Evolutionary conservation across 2,888 invertebrate species (phyloP).

Genomic region (Philhelius pedissequus): DNA sequence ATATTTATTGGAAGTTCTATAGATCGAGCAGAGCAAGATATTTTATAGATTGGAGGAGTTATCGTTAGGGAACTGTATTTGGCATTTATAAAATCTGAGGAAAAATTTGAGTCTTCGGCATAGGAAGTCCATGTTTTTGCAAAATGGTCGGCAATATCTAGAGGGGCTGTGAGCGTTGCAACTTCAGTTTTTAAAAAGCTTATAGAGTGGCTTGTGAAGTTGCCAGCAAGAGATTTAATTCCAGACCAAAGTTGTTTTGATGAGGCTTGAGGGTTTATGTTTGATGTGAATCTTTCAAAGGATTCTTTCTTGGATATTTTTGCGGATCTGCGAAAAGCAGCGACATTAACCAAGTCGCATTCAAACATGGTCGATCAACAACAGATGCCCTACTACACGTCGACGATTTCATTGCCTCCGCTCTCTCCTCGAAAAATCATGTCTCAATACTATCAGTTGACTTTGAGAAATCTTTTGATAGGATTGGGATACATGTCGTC

Average conservation of each 20-base stretch:
- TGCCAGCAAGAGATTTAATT: conserved; percentile 14
- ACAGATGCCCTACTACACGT: no score
- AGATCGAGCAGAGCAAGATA: no score
- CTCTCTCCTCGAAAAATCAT: not conserved
- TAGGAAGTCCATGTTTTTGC: not conserved
- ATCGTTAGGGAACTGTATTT: not conserved
- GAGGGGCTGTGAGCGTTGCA: not conserved
- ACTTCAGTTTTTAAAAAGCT: not conserved
- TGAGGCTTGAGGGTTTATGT: conserved; percentile 32
- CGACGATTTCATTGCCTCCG: not conserved
- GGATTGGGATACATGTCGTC: not conserved
- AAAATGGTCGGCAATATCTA: not conserved
- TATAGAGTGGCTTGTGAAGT: not conserved
- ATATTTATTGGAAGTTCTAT: no score
- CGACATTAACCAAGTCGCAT: no score
- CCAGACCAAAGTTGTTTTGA: conserved; percentile 27
- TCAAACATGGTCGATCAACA: no score
- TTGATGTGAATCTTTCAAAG: conserved; percentile 33
- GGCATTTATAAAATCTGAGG: not conserved
- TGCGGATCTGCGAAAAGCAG: not conserved
- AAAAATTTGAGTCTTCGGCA: not conserved
- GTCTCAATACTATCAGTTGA: not conserved
- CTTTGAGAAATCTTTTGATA: not conserved
- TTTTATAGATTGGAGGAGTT: not conserved
- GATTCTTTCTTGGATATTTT: not conserved